These are phyloP conservation scores for Hylaeus volcanicus DNA, from an alignment of 1,140 invertebrate genomes.

Conservation along the genomic window DNA sequence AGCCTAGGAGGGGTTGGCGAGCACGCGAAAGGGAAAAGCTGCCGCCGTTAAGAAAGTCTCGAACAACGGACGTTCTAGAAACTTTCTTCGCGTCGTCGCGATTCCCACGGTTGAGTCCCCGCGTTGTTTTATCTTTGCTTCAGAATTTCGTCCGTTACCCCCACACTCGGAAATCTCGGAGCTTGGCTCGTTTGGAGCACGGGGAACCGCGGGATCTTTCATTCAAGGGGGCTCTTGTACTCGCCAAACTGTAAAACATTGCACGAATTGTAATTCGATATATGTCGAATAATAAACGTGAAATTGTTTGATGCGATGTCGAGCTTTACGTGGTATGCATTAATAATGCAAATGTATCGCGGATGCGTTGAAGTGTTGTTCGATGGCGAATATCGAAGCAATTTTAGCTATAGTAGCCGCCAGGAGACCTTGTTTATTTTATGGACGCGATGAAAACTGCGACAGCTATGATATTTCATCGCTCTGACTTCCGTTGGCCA, in stretches of 20 bases:
- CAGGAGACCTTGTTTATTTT: slow-evolving; percentile 9
- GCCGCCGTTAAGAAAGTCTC: background rate
- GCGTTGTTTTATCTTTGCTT: background rate
- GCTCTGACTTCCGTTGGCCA: too few species aligned
- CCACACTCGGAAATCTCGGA: too few species aligned
- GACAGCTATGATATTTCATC: background rate
- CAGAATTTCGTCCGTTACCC: too few species aligned
- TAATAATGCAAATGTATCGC: too few species aligned
- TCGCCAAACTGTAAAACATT: too few species aligned
- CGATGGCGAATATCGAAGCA: background rate
- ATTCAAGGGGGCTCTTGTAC: too few species aligned
- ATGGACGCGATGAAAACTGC: background rate
- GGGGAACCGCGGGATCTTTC: too few species aligned
- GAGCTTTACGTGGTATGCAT: background rate
- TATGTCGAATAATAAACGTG: too few species aligned
- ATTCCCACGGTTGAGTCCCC: background rate
- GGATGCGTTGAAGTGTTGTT: background rate
- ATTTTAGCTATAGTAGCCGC: background rate
- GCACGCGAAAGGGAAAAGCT: too few species aligned
- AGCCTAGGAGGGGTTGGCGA: background rate
- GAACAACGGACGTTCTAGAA: background rate
- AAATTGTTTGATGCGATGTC: too few species aligned
- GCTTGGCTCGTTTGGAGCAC: too few species aligned
- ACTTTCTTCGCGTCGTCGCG: background rate
- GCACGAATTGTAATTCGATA: too few species aligned